Percentiles rank a stretch among this genome's conserved stretches.
Evolutionary conservation across 2,113 vertebrate species (phyloP).

Genomic region (Oreocharis arfaki): DNA sequence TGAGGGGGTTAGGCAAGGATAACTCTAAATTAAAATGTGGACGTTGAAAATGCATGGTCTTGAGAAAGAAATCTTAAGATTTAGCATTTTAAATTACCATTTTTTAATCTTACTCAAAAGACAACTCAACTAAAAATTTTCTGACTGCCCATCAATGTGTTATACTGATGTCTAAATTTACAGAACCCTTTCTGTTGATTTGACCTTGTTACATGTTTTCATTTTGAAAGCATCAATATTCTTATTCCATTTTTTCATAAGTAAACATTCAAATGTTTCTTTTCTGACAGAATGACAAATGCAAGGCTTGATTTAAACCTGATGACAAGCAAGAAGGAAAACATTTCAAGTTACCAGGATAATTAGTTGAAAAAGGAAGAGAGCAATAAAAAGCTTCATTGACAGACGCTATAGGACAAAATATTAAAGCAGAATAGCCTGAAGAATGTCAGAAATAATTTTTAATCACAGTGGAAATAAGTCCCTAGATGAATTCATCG

Average conservation of each 20-base stretch:
- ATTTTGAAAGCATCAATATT: not conserved
- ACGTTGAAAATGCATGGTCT: not conserved
- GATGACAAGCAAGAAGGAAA: not conserved
- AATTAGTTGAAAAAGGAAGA: not conserved
- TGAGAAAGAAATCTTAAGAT: not conserved
- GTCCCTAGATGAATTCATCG: not conserved
- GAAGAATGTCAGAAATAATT: not conserved
- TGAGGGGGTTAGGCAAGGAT: not conserved
- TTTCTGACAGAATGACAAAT: not conserved
- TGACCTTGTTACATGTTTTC: not conserved
- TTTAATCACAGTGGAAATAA: not conserved
- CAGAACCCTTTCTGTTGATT: not conserved
- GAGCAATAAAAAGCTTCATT: not conserved
- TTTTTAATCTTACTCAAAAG: not conserved
- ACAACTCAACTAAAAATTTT: not conserved
- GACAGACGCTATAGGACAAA: not conserved
- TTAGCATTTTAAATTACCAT: not conserved
- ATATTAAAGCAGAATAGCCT: not conserved
- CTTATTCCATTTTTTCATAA: not conserved
- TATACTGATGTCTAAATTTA: not conserved
- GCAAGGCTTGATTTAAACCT: slow-evolving; percentile 3
- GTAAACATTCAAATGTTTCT: not conserved
- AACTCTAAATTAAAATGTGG: not conserved
- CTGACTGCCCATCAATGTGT: not conserved
- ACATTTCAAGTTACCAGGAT: not conserved